phyloP scores from a whole-genome alignment of 2,888 invertebrate species.

The Philopedon plagiatum region DNA sequence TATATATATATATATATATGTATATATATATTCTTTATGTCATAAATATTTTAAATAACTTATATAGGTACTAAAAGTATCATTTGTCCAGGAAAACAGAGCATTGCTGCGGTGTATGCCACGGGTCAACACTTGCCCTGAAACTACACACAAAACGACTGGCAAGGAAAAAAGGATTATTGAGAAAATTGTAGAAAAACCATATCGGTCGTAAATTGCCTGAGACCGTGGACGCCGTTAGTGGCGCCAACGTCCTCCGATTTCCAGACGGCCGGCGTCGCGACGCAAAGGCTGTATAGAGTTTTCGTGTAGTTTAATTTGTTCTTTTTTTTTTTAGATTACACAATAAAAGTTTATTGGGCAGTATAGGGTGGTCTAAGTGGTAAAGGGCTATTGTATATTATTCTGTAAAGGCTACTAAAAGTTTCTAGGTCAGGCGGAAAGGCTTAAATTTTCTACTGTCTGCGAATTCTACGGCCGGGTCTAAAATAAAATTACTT shows the following conservation, averaged over 20 bases:
- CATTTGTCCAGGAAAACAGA: no score
- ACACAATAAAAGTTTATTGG: conserved; percentile 45
- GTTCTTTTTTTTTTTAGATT: conserved; percentile 33
- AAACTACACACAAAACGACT: conserved; percentile 3
- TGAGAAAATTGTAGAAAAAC: conserved; percentile 42
- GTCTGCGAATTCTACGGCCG: not conserved
- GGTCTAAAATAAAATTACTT: not conserved
- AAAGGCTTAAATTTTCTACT: not conserved
- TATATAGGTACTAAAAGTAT: no score
- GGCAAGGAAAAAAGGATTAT: conserved; percentile 23
- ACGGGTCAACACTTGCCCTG: not conserved
- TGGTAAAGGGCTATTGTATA: conserved; percentile 23
- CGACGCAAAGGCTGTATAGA: conserved; percentile 56
- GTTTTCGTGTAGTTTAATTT: conserved; percentile 42
- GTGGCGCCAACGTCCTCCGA: conserved; percentile 55
- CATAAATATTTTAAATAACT: no score
- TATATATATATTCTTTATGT: no score
- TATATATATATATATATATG: no score
- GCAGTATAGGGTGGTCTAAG: conserved; percentile 29
- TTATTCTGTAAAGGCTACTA: not conserved
- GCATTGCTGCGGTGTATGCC: not conserved
- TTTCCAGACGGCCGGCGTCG: conserved; percentile 64
- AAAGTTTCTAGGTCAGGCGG: conserved; percentile 27
- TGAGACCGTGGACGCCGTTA: conserved; percentile 53
- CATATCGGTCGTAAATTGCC: conserved; percentile 54